These are phyloP conservation scores for Lithobates pipiens DNA, from an alignment of 2,797 vertebrate genomes.

Conservation along the genomic window DNA sequence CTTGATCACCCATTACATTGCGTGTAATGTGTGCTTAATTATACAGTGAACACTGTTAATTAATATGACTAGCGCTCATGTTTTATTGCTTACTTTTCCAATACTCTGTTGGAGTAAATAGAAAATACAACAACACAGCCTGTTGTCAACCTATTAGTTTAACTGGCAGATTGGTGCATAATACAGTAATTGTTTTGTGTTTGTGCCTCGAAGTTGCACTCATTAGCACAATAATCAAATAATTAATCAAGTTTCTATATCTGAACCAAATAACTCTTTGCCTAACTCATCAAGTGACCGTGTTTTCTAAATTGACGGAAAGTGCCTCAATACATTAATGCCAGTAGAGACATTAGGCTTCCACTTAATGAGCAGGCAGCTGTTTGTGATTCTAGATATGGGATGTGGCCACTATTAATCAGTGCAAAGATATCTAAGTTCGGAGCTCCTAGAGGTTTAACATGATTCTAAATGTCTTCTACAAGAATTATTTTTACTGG, in stretches of 20 bases:
- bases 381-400: conserved; percentile 46
- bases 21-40: neutral
- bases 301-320: conserved; percentile 18
- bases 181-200: conserved; percentile 31
- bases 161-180: neutral
- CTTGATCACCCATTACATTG: neutral
- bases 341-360: conserved; percentile 21
- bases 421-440: conserved; percentile 18
- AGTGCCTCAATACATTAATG: conserved; percentile 44
- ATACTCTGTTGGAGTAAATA: conserved; percentile 2
- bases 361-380: conserved; percentile 14
- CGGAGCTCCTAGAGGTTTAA: conserved; percentile 4
- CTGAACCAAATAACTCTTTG: conserved; percentile 30
- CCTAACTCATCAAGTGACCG: conserved; percentile 27
- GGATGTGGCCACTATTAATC: conserved; percentile 45
- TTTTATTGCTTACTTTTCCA: conserved; percentile 5
- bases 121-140: neutral
- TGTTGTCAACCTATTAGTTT: conserved; percentile 10
- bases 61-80: neutral
- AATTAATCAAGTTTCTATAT: conserved; percentile 41
- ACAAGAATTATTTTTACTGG: conserved; percentile 10
- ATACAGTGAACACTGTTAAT: neutral
- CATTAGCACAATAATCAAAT: conserved; percentile 32
- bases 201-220: neutral
- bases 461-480: conserved; percentile 10